Percentiles rank a stretch among this genome's conserved stretches.
These are phyloP conservation scores for Ligdia adustata DNA, from an alignment of 2,888 invertebrate species.

Conservation along the genomic window DNA sequence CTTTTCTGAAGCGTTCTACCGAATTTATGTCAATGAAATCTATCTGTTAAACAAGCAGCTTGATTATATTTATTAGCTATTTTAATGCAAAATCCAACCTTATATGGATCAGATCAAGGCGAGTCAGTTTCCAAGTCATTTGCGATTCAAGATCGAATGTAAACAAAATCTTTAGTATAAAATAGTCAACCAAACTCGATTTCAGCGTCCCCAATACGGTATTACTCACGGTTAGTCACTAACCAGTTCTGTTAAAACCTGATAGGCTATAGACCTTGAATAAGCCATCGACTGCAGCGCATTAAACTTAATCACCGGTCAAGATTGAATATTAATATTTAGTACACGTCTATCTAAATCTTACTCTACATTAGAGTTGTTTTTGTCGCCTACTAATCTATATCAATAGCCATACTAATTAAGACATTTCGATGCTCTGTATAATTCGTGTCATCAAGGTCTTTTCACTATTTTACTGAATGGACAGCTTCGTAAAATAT, in stretches of 20 bases:
- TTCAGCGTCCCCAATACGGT: conserved; percentile 43
- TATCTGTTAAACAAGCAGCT: not conserved
- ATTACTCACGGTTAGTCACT: conserved; percentile 43
- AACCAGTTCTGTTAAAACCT: conserved; percentile 33
- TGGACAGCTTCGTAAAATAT: too few relatives aligned
- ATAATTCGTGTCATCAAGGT: too few relatives aligned
- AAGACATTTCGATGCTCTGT: too few relatives aligned
- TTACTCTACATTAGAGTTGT: too few relatives aligned
- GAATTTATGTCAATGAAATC: conserved; percentile 8
- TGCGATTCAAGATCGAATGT: conserved; percentile 22
- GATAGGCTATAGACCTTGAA: conserved; percentile 28
- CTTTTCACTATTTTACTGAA: too few relatives aligned
- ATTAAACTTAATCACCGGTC: conserved; percentile 29
- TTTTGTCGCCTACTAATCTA: too few relatives aligned
- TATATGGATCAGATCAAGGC: conserved; percentile 24
- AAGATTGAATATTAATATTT: conserved; percentile 23
- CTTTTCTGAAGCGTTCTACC: not conserved
- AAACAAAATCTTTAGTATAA: conserved; percentile 35
- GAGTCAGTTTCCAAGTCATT: conserved; percentile 13
- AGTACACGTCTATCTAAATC: conserved; percentile 17
- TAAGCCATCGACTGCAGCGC: conserved; percentile 14
- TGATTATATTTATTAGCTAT: conserved; percentile 1
- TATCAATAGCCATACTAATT: too few relatives aligned
- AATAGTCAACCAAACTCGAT: conserved; percentile 31
- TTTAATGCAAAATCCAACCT: conserved; percentile 9